Evolutionary conservation across 1,140 invertebrate species (phyloP).

Genomic region (Heliconius congener): DNA sequence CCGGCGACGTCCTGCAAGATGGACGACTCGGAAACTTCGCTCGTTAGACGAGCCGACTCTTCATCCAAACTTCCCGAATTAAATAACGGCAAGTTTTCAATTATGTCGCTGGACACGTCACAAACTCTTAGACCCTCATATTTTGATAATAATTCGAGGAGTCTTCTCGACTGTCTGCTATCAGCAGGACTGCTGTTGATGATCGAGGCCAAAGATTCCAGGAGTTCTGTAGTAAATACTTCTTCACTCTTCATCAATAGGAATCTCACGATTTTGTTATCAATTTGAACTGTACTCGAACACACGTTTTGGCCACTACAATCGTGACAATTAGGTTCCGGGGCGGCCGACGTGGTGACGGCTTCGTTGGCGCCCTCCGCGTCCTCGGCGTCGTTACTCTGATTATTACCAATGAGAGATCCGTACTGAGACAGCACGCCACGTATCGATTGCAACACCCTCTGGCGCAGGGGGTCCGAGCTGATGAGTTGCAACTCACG

Average conservation of each 20-base stretch:
- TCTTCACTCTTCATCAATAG: constrained; percentile 69
- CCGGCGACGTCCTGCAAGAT: constrained; percentile 73
- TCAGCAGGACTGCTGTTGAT: constrained; percentile 55
- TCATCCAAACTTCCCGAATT: constrained; percentile 50
- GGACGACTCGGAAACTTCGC: constrained; percentile 62
- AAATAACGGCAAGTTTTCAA: constrained; percentile 67
- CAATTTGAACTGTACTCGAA: constrained; percentile 55
- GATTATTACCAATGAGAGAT: constrained; percentile 54
- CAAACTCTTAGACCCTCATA: constrained; percentile 71
- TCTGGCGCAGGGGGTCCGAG: constrained; percentile 84
- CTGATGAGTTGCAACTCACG: constrained; percentile 85
- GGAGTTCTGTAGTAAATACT: constrained; percentile 66
- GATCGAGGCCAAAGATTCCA: constrained; percentile 62
- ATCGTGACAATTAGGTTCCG: constrained; percentile 51
- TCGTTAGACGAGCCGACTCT: constrained; percentile 49
- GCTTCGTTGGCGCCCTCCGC: constrained; percentile 45
- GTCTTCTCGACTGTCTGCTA: constrained; percentile 57
- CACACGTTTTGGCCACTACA: constrained; percentile 52
- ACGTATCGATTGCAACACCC: constrained; percentile 83
- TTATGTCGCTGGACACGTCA: constrained; percentile 71
- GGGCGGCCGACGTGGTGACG: constrained; percentile 50
- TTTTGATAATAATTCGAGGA: constrained; percentile 67
- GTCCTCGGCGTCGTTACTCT: constrained; percentile 48
- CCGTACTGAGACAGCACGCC: constrained; percentile 74
- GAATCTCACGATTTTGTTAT: constrained; percentile 76